Evolutionary conservation across 2,113 vertebrate genomes (phyloP).

Genomic region (Sebastes schlegelii): DNA sequence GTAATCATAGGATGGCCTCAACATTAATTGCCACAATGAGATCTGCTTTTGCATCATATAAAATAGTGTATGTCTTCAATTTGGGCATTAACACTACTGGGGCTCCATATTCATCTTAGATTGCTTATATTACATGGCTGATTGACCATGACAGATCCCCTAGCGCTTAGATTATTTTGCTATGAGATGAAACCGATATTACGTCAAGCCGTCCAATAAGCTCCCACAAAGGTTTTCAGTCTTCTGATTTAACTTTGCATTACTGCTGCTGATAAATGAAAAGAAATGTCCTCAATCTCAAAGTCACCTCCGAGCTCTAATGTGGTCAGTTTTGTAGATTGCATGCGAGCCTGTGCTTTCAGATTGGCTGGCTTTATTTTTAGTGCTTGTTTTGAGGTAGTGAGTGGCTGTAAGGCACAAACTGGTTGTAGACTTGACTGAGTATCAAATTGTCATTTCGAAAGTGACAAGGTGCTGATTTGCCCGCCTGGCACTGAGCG

Average conservation of each 20-base stretch:
- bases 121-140: constrained; percentile 61
- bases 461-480: constrained; percentile 87
- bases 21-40: constrained; percentile 48
- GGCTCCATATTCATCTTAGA: constrained; percentile 48
- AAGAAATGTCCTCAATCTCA: constrained; percentile 59
- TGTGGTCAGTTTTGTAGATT: constrained; percentile 64
- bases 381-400: constrained; percentile 67
- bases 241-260: constrained; percentile 44
- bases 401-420: constrained; percentile 73
- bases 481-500: constrained; percentile 87
- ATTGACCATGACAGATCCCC: constrained; percentile 59
- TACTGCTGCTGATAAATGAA: constrained; percentile 52
- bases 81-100: constrained; percentile 41
- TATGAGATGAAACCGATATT: constrained; percentile 51
- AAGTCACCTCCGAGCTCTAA: constrained; percentile 61
- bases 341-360: constrained; percentile 59
- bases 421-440: constrained; percentile 78
- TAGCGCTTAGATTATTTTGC: constrained; percentile 44
- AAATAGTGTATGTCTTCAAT: constrained; percentile 48
- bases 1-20: constrained; percentile 42
- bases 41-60: constrained; percentile 45
- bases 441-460: constrained; percentile 85
- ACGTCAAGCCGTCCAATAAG: constrained; percentile 49
- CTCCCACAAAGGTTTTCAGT: constrained; percentile 33
- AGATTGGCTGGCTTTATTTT: constrained; percentile 74